Base-by-base conservation (phyloP, 2,888 invertebrate species). In the Ochlodes sylvanus region DNA sequence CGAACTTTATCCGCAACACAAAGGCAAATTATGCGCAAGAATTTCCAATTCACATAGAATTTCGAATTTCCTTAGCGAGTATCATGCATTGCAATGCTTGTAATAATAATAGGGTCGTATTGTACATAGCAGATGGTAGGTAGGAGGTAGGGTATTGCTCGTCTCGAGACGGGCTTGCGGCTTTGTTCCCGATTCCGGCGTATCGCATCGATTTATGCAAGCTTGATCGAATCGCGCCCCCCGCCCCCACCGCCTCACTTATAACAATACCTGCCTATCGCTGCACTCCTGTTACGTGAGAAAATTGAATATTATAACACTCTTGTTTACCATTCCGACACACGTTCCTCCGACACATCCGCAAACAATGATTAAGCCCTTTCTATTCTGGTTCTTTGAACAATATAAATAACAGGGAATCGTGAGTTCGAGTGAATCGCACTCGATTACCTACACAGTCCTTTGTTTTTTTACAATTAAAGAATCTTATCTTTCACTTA, bases 141-240 rank as follows among this genome's bases (percentile, higher is more conserved):
- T 67, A 64, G 56, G 42, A 68, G 63, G 70, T 65, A 47, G 62
- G 71, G 73, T 73, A 73, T 74, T 71, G 74, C 74, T 70, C 68
- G 72, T 82, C 86, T 84, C 80, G 77, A 82, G 70, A 71, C 65
- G 72, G 69, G 77, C 83, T 83, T 84, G 88, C 85, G 90, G 90
- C 91, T 91, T 92, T 91, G 90, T 92, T 88, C 88, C 88, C 84
- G 85, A 88, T 86, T 85, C 81, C 80, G 82, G 83, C 89, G 87
- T 90, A 90, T 89, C 90, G 88, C 87, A 90, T 92, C 90, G 90
- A 92, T 92, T 91, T 89, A 89, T 90, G 88, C 90, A 89, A 84
- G 91, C 89, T 84, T 89, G 89, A 90, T 91, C 88, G 88, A 89
- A 88, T 87, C 87, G 66, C 66, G 27, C 66, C 65, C 50, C 19